Percentiles rank a stretch among this genome's conserved stretches.
These are phyloP conservation scores for Norana najaformis DNA, from an alignment of 2,888 invertebrate genomes.

Conservation along the genomic window DNA sequence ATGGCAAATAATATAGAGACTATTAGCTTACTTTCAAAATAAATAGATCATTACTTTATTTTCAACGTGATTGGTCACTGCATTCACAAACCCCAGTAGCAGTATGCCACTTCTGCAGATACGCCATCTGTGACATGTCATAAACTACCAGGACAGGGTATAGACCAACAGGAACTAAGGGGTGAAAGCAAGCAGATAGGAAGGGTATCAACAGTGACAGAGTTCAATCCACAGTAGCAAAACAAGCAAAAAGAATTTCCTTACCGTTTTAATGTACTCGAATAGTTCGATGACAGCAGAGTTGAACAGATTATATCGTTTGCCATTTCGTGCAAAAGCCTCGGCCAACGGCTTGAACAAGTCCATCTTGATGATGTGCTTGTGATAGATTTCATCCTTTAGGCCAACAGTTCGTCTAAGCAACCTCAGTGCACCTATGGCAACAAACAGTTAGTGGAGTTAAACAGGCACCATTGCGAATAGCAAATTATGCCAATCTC, in stretches of 20 bases:
- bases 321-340: slow-evolving; percentile 93
- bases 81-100: background rate
- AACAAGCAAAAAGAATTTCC: slow-evolving; percentile 44
- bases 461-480: background rate
- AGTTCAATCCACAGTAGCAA: slow-evolving; percentile 1
- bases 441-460: background rate
- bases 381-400: slow-evolving; percentile 97
- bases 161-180: background rate
- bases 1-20: too few species aligned
- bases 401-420: slow-evolving; percentile 94
- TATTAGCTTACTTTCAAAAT: too few species aligned
- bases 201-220: background rate
- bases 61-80: background rate
- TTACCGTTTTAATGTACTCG: slow-evolving; percentile 89
- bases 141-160: background rate
- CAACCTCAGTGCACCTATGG: slow-evolving; percentile 87
- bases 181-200: background rate
- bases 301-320: slow-evolving; percentile 96
- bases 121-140: background rate
- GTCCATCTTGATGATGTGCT: slow-evolving; percentile 91
- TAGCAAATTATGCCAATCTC: slow-evolving; percentile 1
- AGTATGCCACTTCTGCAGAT: background rate
- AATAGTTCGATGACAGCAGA: slow-evolving; percentile 98
- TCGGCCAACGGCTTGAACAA: slow-evolving; percentile 94
- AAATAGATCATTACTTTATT: too few species aligned